Evolutionary conservation across 2,113 vertebrate genomes (phyloP), one percentile per base, ranked within the genome.

Genomic region (Pao palembangensis): DNA sequence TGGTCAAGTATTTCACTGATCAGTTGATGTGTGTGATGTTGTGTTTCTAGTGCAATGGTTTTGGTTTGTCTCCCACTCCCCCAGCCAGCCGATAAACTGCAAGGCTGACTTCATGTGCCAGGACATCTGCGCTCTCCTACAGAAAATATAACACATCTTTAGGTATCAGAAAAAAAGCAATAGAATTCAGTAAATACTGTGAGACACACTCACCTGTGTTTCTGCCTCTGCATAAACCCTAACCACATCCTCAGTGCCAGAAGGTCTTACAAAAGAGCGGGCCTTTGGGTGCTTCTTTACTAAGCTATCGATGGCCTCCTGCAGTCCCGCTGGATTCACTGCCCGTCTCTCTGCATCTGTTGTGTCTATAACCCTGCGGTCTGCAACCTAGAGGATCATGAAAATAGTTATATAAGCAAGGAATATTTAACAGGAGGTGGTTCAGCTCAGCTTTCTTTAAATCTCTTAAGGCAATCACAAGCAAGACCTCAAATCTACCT

Each of bases 231-330:
- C 91, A 0, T 99, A 99, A 2, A 99, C 89, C 55, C 96, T 81
- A 5, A 98, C 93, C 0, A 98, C 85, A 1, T 99, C 94, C 80
- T 99, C 97, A 0, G 96, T 99, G 12, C 96, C 96, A 0, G 97
- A 99, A 0, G 97, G 96, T n/a, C 97, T 91, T 6, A 98, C 96
- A 11, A 99, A 98, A 0, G 96, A 92, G 25, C 95, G 91, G 0
- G 93, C 87, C 43, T 78, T 63, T 31, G 2, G 87, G 81, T 94
- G 90, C 43, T 89, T 93, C 86, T 88, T 91, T 7, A 95, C 91
- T 8, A 96, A 85, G 0, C 7, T 61, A 66, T 94, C 83, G 0
- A 99, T 93, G 46, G 88, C 80, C 17, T 95, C 93, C 82, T 99
- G 97, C 0, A 99, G 88, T 1, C 95, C 95, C 0, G 82, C 79